A percentile compares a stretch with the other conserved stretches of the same genome.
These are phyloP conservation scores for Actinernus sp. DNA, from an alignment of 92 coral and sea anemone species.

Conservation along the genomic window DNA sequence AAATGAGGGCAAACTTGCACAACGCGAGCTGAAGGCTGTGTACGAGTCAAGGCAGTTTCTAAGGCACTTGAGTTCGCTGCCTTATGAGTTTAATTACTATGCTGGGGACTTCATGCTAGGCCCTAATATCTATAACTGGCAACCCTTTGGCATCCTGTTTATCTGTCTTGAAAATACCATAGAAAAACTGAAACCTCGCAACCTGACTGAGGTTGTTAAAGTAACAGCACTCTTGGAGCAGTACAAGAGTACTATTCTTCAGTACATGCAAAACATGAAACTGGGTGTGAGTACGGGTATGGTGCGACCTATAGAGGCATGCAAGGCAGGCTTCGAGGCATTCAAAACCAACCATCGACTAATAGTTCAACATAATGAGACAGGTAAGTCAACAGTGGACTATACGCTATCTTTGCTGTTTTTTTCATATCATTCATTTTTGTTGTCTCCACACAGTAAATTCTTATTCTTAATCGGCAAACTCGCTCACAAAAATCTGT, in stretches of 20 bases:
- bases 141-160: constrained; percentile 59
- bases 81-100: constrained; percentile 80
- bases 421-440: too few species aligned
- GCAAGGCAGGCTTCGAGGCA: constrained; percentile 72
- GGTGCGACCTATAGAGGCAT: constrained; percentile 86
- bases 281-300: constrained; percentile 86
- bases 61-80: constrained; percentile 62
- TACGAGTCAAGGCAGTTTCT: constrained; percentile 66
- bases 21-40: constrained; percentile 62
- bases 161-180: background rate
- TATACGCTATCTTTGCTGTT: too few species aligned
- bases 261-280: constrained; percentile 81
- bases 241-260: constrained; percentile 52
- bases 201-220: constrained; percentile 41
- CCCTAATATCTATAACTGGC: constrained; percentile 86
- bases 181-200: constrained; percentile 27
- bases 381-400: constrained; percentile 64
- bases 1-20: constrained; percentile 31
- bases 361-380: constrained; percentile 44
- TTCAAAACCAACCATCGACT: constrained; percentile 49
- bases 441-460: too few species aligned
- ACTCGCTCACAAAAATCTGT: too few species aligned
- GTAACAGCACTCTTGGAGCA: constrained; percentile 37
- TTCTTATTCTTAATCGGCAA: too few species aligned
- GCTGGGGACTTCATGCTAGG: constrained; percentile 94